Conservation (phyloP, 2,888 invertebrate species). For the Phalera bucephala region DNA sequence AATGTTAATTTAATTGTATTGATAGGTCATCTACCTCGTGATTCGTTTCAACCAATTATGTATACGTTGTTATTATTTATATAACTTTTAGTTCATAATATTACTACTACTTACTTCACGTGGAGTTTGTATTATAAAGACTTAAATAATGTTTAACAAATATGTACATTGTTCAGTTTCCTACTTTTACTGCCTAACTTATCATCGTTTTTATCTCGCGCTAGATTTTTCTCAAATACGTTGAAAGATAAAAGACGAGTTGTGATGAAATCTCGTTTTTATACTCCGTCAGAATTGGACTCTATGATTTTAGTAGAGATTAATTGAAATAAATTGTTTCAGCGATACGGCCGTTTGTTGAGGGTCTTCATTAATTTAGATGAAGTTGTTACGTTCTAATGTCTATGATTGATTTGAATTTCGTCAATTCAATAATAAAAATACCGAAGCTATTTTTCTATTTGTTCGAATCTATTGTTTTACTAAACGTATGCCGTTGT, state of each 20-base stretch:
- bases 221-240: conserved; percentile 15
- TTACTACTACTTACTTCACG: too few species aligned
- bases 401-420: background rate
- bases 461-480: too few species aligned
- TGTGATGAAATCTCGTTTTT: conserved; percentile 19
- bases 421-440: too few species aligned
- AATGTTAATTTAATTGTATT: too few species aligned
- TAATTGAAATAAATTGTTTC: too few species aligned
- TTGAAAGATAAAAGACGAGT: conserved; percentile 13
- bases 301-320: conserved; percentile 10
- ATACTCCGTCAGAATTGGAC: conserved; percentile 10
- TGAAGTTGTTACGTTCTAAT: background rate
- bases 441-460: too few species aligned
- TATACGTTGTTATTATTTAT: too few species aligned
- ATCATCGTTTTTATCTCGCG: conserved; percentile 21
- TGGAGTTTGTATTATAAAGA: too few species aligned
- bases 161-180: background rate
- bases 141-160: conserved; percentile 4
- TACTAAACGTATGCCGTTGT: too few species aligned
- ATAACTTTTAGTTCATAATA: too few species aligned
- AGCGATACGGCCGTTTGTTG: background rate
- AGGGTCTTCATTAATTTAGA: background rate
- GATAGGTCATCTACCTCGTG: too few species aligned
- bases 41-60: too few species aligned
- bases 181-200: conserved; percentile 2